Evolutionary conservation across 2,888 invertebrate genomes (phyloP).

Genomic region (Caenorhabditis doughertyi): DNA sequence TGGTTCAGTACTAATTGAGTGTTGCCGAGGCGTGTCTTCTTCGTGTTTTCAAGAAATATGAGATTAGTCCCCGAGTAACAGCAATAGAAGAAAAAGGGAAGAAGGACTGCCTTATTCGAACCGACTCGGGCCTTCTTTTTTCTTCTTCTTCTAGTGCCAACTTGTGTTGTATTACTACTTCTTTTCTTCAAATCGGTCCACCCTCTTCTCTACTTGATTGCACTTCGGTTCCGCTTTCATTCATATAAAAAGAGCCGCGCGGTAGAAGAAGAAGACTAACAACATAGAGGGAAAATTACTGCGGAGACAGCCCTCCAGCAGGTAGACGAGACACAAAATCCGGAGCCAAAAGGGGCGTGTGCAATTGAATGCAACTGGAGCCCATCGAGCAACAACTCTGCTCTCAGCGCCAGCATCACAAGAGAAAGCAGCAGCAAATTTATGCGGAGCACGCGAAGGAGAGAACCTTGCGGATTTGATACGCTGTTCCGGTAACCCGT

Average conservation of each 20-base stretch:
- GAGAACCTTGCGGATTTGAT: constrained; percentile 62
- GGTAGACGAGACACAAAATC: constrained; percentile 56
- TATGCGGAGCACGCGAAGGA: constrained; percentile 60
- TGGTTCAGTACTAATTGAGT: constrained; percentile 61
- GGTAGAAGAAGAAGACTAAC: constrained; percentile 21
- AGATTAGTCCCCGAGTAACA: constrained; percentile 47
- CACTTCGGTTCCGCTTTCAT: constrained; percentile 60
- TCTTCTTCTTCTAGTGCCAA: constrained; percentile 32
- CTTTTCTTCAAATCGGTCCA: constrained; percentile 29
- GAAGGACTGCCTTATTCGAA: constrained; percentile 17
- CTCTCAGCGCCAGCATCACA: constrained; percentile 7
- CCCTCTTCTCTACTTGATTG: constrained; percentile 58
- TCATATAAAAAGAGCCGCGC: constrained; percentile 59
- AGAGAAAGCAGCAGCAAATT: constrained; percentile 45
- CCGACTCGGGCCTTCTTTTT: constrained; percentile 18
- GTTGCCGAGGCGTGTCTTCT: constrained; percentile 28
- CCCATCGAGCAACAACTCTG: constrained; percentile 30
- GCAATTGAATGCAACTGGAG: constrained; percentile 61
- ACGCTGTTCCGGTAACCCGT: constrained; percentile 62
- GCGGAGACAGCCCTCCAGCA: constrained; percentile 36
- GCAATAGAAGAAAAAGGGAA: neutral
- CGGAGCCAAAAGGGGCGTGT: constrained; percentile 59
- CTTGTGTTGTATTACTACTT: constrained; percentile 47
- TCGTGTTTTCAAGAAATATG: constrained; percentile 58
- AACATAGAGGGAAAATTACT: constrained; percentile 51